Evolutionary conservation across 2,888 invertebrate genomes (phyloP), one percentile per base, ranked within the genome.

Genomic region (Coecobrya sp.): DNA sequence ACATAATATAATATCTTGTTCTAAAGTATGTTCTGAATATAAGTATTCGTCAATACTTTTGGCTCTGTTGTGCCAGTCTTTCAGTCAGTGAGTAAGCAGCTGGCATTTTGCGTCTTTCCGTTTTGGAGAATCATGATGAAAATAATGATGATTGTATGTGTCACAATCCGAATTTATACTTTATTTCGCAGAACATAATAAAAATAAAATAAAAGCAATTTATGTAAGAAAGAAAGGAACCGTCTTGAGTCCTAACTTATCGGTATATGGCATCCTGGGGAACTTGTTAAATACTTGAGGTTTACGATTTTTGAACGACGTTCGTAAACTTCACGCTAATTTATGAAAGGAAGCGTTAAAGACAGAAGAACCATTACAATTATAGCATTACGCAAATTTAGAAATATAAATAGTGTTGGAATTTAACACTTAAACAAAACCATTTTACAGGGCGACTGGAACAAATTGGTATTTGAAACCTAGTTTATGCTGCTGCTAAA

Each of bases 141-240:
- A 68, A 68, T 68, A 68, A 68, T 68, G 68, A 68, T 68, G 68
- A 68, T 36, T 68, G 36, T 36, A 68, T 36, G 36, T 68, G 68
- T 36, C 68, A 68, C 36, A 68, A 68, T 68, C 8, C n/a, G 30
- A 68, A 16, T 36, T 68, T 36, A 36, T 36, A 11, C 65, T 25
- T 27, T 27, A 11, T 19, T 65, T 65, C 65, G 2, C 11, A 65
- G 65, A 65, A 65, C 1, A 27, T 65, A 4, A 4, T 19, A 55
- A 55, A 19, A 22, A 19, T 22, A 59, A 5, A 19, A 59, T 36
- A 36, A 36, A 36, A 36, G 36, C 3, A 36, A 36, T 36, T 36
- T 36, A 59, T 19, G 59, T 59, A 5, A 59, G 19, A 59, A n/a
- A 16, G 55, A 16, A 55, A 16, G n/a, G 13, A 22, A 19, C 5